Conservation (phyloP, 2,113 vertebrate species). For the Tragelaphus buxtoni region DNA sequence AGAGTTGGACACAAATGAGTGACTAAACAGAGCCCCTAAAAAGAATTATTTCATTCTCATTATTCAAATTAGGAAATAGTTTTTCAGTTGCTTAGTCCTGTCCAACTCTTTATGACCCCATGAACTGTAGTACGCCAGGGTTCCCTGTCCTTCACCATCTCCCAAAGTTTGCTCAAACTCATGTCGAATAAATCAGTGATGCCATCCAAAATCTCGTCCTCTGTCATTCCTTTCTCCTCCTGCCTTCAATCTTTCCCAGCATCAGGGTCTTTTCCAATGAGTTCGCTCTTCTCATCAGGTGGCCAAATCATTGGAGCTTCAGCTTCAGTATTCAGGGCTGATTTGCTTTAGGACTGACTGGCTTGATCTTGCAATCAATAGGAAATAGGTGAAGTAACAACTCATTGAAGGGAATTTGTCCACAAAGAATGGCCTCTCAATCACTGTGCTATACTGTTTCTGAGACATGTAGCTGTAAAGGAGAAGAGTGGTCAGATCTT, state of each 20-base stretch:
- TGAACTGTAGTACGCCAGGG: not conserved
- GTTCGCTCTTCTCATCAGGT: not conserved
- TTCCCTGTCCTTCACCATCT: not conserved
- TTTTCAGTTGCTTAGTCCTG: not conserved
- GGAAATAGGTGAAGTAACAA: not conserved
- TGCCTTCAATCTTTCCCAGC: not conserved
- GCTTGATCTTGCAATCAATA: not conserved
- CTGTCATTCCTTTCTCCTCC: not conserved
- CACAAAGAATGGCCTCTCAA: not conserved
- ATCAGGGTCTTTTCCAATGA: not conserved
- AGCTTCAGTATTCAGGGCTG: not conserved
- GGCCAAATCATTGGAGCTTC: not conserved
- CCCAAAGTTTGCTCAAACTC: not conserved
- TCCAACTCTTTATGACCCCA: not conserved
- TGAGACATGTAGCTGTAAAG: not conserved
- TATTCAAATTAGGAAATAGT: not conserved
- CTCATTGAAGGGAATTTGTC: not conserved
- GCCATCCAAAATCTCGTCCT: not conserved
- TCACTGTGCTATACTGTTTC: not conserved
- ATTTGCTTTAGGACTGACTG: not conserved
- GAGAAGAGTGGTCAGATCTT: too few relatives aligned
- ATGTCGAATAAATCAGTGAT: accelerated
- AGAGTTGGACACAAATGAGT: not conserved
- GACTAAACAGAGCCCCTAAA: not conserved
- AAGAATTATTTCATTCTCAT: not conserved